These are phyloP conservation scores for Tetragnatha versicolor DNA, from an alignment of 1,140 invertebrate species.

Conservation along the genomic window DNA sequence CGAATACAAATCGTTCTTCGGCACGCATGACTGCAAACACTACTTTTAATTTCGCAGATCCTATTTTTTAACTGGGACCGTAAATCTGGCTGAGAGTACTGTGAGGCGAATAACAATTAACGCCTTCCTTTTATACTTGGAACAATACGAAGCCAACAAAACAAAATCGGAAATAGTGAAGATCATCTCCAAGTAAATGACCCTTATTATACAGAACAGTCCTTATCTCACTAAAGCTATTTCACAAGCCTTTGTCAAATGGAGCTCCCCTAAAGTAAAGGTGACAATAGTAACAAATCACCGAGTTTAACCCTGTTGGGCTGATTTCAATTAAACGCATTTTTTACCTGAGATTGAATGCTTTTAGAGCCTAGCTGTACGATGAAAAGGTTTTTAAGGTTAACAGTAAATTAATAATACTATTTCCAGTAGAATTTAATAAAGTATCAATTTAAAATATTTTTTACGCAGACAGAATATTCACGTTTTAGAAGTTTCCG, in stretches of 20 bases:
- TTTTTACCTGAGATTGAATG: too few relatives aligned
- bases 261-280: neutral
- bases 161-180: neutral
- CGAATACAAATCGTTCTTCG: neutral
- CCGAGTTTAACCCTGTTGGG: too few relatives aligned
- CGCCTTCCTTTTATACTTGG: conserved; percentile 6
- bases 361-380: too few relatives aligned
- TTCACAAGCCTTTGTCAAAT: neutral
- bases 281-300: too few relatives aligned
- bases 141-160: too few relatives aligned
- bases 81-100: neutral
- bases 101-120: conserved; percentile 16
- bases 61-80: neutral
- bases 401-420: too few relatives aligned
- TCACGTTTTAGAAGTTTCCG: too few relatives aligned
- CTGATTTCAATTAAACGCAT: too few relatives aligned
- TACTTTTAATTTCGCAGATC: conserved; percentile 4
- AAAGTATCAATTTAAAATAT: too few relatives aligned
- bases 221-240: neutral
- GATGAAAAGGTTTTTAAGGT: too few relatives aligned
- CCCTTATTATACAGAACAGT: conserved; percentile 1
- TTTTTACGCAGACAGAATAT: too few relatives aligned
- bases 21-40: neutral
- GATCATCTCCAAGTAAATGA: conserved; percentile 12
- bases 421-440: too few relatives aligned